A percentile compares a stretch with the other conserved stretches of the same genome.
Evolutionary conservation across 1,140 invertebrate species (phyloP).

Genomic region (Drosophila nebulosa): DNA sequence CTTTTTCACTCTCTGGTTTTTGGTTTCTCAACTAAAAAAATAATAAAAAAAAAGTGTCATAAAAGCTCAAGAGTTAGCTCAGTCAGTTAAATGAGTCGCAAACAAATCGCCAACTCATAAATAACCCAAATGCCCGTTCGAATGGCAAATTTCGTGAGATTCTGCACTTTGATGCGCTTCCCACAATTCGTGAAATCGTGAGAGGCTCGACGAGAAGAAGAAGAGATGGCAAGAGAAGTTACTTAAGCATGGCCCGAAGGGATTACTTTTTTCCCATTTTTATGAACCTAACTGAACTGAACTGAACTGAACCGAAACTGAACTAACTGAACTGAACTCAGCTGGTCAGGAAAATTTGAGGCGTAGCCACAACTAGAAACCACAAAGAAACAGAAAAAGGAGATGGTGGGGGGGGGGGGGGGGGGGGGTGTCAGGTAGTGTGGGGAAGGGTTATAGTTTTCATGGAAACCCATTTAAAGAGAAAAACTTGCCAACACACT

Average conservation of each 20-base stretch:
- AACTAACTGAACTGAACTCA: not conserved
- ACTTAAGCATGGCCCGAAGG: constrained; percentile 59
- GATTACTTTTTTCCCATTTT: not conserved
- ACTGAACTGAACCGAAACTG: not conserved
- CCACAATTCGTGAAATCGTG: constrained; percentile 68
- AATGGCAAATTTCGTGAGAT: constrained; percentile 77
- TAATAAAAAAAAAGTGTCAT: constrained; percentile 64
- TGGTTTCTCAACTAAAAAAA: constrained; percentile 8
- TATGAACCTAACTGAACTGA: not conserved
- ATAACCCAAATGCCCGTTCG: constrained; percentile 71
- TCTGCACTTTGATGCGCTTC: constrained; percentile 71
- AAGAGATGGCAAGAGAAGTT: constrained; percentile 46
- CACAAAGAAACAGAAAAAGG: not conserved
- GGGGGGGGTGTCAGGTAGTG: not conserved
- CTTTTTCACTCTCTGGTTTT: constrained; percentile 1
- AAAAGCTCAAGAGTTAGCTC: constrained; percentile 48
- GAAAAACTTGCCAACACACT: constrained; percentile 9
- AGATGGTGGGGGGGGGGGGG: not conserved
- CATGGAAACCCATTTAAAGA: constrained; percentile 18
- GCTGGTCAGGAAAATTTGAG: constrained; percentile 39
- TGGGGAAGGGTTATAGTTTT: constrained; percentile 26
- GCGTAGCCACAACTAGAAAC: constrained; percentile 42
- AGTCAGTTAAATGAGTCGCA: constrained; percentile 58
- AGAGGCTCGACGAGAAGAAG: constrained; percentile 14
- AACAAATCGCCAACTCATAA: constrained; percentile 72